These are phyloP conservation scores for Ormyrus pomaceus DNA, from an alignment of 2,888 invertebrate species.

Conservation along the genomic window DNA sequence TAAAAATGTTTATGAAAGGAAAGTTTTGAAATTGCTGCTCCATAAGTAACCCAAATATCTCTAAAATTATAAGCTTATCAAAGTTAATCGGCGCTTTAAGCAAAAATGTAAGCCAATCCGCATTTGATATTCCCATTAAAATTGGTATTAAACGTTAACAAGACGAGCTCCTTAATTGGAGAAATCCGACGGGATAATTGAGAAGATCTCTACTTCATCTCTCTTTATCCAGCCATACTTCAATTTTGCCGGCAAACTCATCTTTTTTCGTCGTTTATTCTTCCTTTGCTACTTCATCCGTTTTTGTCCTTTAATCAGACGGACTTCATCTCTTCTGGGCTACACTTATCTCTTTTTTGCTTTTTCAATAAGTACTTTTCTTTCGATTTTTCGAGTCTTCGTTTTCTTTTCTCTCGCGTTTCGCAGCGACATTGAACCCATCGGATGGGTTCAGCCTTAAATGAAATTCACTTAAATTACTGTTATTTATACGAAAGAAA, in stretches of 20 bases:
- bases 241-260: slow-evolving; percentile 29
- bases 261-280: slow-evolving; percentile 5
- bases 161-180: slow-evolving; percentile 48
- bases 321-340: background rate
- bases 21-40: too few relatives aligned
- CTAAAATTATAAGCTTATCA: slow-evolving; percentile 7
- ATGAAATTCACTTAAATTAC: too few relatives aligned
- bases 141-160: slow-evolving; percentile 35
- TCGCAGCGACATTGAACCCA: background rate
- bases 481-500: too few relatives aligned
- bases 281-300: slow-evolving; percentile 25
- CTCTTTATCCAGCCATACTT: slow-evolving; percentile 17
- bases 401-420: background rate
- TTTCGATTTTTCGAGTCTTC: background rate
- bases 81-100: slow-evolving; percentile 19
- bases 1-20: too few relatives aligned
- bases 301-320: slow-evolving; percentile 31
- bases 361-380: background rate
- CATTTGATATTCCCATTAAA: slow-evolving; percentile 22
- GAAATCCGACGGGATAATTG: slow-evolving; percentile 37
- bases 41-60: background rate
- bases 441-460: too few relatives aligned
- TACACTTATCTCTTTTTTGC: background rate
- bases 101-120: slow-evolving; percentile 4
- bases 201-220: slow-evolving; percentile 25